Base-by-base conservation (phyloP, 2,888 invertebrate genomes). In the Pristionchus maxplancki region DNA sequence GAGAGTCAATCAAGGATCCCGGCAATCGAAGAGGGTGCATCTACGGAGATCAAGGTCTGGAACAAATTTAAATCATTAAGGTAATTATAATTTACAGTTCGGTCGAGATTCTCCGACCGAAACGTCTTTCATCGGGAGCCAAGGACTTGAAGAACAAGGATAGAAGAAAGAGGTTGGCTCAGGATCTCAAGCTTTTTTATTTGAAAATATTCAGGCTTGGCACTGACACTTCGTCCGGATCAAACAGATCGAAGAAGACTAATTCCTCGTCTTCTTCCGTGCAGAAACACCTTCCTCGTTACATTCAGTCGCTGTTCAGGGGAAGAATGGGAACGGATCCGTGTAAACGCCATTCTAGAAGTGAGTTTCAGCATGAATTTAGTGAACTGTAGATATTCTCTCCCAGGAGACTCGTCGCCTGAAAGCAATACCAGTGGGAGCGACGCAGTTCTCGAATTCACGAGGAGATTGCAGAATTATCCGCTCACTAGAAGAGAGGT, bases 401-500 rank as follows among this genome's bases (percentile, higher is more conserved):
- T n/a, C 91, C 50, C 90, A 93, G 93, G 93, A 89, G 94, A 94
- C 71, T 93, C 94, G 0, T 91, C 91, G 24, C 93, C 92, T 34
- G 94, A 94, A 58, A 93, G 93, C 88, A 92, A 92, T 82, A 92
- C 92, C 6, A 93, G 93, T 88, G 93, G 94, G 31, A 93, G 93
- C n/a, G 94, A 94, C 86, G 93, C 94, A 0, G 94, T 94, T 8
- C 89, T 95, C 17, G 94, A 94, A 78, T 95, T 94, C 89, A 93
- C 94, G 11, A 90, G 92, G 87, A 93, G 93, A 86, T 90, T 94
- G 9, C 94, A 95, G 88, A 94, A 94, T 88, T 94, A 93, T 62
- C 94, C 94, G 11, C 89, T 93, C n/a, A 92, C 93, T 2, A 89
- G 93, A 84, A 89, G 93, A 81, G 93, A 94, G 82, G 93, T 93